These are phyloP conservation scores for Anticlea derivata DNA, from an alignment of 2,888 invertebrate species.

Conservation along the genomic window DNA sequence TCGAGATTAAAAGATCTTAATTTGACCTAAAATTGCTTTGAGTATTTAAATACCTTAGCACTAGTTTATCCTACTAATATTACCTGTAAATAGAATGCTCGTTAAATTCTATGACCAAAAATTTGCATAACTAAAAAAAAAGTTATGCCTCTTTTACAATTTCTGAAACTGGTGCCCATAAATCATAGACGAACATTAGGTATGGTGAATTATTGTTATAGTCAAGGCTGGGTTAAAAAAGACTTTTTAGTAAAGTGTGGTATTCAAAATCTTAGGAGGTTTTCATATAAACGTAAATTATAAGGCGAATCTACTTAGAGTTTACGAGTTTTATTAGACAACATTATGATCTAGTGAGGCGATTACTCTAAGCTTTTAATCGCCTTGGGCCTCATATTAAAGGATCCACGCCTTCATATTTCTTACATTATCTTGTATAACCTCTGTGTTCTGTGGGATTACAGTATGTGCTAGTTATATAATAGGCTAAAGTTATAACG, in stretches of 20 bases:
- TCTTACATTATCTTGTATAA: slow-evolving; percentile 43
- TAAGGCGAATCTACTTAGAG: slow-evolving; percentile 27
- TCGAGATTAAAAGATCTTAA: too few species aligned
- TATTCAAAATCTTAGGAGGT: slow-evolving; percentile 7
- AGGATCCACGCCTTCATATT: slow-evolving; percentile 43
- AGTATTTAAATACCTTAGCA: too few species aligned
- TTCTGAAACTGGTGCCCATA: too few species aligned
- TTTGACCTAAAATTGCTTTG: too few species aligned
- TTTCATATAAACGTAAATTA: slow-evolving; percentile 31
- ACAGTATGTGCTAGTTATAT: slow-evolving; percentile 25
- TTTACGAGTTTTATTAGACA: slow-evolving; percentile 39
- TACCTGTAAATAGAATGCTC: too few species aligned
- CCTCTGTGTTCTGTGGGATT: slow-evolving; percentile 25
- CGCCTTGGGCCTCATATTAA: slow-evolving; percentile 42
- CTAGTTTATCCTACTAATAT: too few species aligned
- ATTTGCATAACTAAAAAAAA: too few species aligned
- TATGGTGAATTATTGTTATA: too few species aligned
- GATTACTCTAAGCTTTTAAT: slow-evolving; percentile 48
- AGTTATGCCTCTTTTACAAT: too few species aligned
- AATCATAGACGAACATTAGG: too few species aligned
- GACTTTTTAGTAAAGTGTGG: slow-evolving; percentile 1
- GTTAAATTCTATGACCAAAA: too few species aligned
- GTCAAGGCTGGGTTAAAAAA: neutral
- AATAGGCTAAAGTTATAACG: slow-evolving; percentile 40
- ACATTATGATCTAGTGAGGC: slow-evolving; percentile 36